Evolutionary conservation across 35 echinoderm and acorn worm species (phyloP).

Genomic region (Chiridota heheva): DNA sequence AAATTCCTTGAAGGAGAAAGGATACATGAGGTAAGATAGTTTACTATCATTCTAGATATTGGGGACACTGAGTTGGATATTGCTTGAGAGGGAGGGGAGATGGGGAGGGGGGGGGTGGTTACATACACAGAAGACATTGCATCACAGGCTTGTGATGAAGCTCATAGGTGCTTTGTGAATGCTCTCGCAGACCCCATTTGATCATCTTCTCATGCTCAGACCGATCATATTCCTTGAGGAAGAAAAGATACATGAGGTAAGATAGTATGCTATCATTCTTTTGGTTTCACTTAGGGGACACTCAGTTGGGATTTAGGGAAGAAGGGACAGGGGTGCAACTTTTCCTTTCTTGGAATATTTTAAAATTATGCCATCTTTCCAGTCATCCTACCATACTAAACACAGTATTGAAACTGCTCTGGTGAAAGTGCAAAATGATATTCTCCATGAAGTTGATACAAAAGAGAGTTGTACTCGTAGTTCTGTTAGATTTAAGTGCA

Average conservation of each 20-base stretch:
- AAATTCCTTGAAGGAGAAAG: slow-evolving; percentile 94
- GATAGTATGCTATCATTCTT: background rate
- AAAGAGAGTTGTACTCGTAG: too few relatives aligned
- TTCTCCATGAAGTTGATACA: too few relatives aligned
- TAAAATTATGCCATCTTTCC: too few relatives aligned
- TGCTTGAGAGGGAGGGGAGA: slow-evolving; percentile 2
- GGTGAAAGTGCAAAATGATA: too few relatives aligned
- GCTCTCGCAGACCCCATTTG: background rate
- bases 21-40: slow-evolving; percentile 80
- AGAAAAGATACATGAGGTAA: background rate
- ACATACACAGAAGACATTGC: slow-evolving; percentile 94
- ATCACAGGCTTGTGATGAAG: slow-evolving; percentile 86
- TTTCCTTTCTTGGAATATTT: too few relatives aligned
- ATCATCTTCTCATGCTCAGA: background rate
- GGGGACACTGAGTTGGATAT: background rate
- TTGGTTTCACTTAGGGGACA: background rate
- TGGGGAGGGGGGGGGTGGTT: slow-evolving; percentile 33
- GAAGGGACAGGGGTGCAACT: too few relatives aligned
- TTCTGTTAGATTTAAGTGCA: too few relatives aligned
- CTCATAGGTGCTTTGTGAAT: slow-evolving; percentile 37
- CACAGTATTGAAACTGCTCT: too few relatives aligned
- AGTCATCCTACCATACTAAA: too few relatives aligned
- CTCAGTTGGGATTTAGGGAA: too few relatives aligned
- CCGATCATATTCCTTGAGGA: background rate
- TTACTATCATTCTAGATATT: background rate